Conservation (phyloP, 2,888 invertebrate species). For the Gonocerus acuteangulatus region DNA sequence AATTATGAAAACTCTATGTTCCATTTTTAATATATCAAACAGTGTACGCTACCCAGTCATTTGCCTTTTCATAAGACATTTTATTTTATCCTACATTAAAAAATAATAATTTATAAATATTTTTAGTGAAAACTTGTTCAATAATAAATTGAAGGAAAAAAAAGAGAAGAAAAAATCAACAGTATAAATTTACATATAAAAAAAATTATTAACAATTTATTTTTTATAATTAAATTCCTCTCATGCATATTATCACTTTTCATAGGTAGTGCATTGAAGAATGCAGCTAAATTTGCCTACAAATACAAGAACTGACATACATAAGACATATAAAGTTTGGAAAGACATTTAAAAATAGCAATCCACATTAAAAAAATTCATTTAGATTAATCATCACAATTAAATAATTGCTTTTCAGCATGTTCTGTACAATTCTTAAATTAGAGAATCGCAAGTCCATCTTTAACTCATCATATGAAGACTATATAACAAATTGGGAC, state of each 20-base stretch:
- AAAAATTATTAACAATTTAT: too few relatives aligned
- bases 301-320: constrained; percentile 2
- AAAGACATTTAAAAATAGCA: constrained; percentile 6
- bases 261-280: not conserved
- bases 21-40: constrained; percentile 13
- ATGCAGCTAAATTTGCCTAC: not conserved
- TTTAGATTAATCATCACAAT: too few relatives aligned
- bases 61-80: constrained; percentile 15
- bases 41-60: constrained; percentile 15
- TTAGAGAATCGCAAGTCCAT: too few relatives aligned
- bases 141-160: not conserved
- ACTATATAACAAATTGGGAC: too few relatives aligned
- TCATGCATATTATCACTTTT: not conserved
- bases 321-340: constrained; percentile 11
- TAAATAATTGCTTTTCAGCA: too few relatives aligned
- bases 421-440: too few relatives aligned
- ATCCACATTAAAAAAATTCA: too few relatives aligned
- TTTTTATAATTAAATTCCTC: too few relatives aligned
- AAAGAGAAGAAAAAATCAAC: not conserved
- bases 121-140: not conserved
- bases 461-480: too few relatives aligned
- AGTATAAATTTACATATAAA: too few relatives aligned
- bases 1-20: constrained; percentile 15
- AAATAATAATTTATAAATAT: not conserved
- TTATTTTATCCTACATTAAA: constrained; percentile 16